phyloP scores from a whole-genome alignment of 2,888 invertebrate species.

The Drosophila infuscata region DNA sequence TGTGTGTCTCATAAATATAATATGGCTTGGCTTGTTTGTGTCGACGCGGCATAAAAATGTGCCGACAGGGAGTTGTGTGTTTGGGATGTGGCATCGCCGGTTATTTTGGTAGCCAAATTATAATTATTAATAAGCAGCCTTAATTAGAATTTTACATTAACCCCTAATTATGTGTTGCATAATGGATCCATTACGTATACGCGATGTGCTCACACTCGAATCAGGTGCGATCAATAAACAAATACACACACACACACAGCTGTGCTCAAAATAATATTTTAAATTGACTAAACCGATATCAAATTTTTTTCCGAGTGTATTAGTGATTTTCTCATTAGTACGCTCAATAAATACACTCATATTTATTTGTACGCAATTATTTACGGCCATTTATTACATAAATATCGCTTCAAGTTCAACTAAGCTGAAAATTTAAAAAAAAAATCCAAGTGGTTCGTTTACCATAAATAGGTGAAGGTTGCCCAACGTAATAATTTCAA shows the following conservation, averaged over 20 bases:
- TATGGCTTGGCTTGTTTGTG: slow-evolving; percentile 48
- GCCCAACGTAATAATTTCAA: slow-evolving; percentile 65
- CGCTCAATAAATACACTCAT: background rate
- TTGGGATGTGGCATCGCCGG: slow-evolving; percentile 5
- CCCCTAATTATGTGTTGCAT: slow-evolving; percentile 59
- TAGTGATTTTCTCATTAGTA: background rate
- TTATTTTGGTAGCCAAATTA: slow-evolving; percentile 35
- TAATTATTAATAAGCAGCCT: slow-evolving; percentile 65
- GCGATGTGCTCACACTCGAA: slow-evolving; percentile 26
- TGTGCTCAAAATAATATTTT: background rate
- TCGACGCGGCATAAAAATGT: slow-evolving; percentile 49
- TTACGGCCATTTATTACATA: background rate
- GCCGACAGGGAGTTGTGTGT: slow-evolving; percentile 7
- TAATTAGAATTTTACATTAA: slow-evolving; percentile 67
- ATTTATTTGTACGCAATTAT: background rate
- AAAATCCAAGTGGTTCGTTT: slow-evolving; percentile 26
- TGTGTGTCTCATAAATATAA: slow-evolving; percentile 62
- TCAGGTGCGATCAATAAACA: slow-evolving; percentile 35
- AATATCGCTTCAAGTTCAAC: slow-evolving; percentile 9
- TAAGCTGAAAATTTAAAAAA: slow-evolving; percentile 2
- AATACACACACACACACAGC: slow-evolving; percentile 25
- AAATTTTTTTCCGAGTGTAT: background rate
- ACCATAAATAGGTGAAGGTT: slow-evolving; percentile 71
- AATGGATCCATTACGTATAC: slow-evolving; percentile 53
- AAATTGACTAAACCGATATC: background rate